Conservation (phyloP, 2,888 invertebrate species). For the Cantharis lateralis region DNA sequence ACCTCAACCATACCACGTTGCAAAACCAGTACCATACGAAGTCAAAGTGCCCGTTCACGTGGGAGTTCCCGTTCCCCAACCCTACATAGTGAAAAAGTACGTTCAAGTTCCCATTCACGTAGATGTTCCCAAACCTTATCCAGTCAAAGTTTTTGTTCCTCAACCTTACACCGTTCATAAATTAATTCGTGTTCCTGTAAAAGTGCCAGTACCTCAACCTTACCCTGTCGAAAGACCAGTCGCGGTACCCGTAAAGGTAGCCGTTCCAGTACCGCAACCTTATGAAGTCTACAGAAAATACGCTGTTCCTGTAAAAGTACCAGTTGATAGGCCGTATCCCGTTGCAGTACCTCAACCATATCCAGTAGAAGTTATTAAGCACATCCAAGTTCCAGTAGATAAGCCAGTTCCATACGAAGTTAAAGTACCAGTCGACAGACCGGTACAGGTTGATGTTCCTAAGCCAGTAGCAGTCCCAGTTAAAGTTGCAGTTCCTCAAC, state of each 20-base stretch:
- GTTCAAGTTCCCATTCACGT: neutral
- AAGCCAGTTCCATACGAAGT: slow-evolving; percentile 70
- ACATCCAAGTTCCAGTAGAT: slow-evolving; percentile 71
- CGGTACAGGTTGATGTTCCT: slow-evolving; percentile 65
- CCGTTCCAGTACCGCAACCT: slow-evolving; percentile 76
- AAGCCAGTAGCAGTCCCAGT: slow-evolving; percentile 68
- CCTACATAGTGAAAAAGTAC: slow-evolving; percentile 62
- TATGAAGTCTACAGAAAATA: slow-evolving; percentile 73
- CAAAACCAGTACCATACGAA: slow-evolving; percentile 74
- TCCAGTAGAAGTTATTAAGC: slow-evolving; percentile 70
- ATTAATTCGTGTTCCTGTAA: slow-evolving; percentile 76
- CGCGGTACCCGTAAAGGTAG: slow-evolving; percentile 75
- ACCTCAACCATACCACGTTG: slow-evolving; percentile 80
- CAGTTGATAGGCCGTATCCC: slow-evolving; percentile 71
- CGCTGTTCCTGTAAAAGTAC: slow-evolving; percentile 72
- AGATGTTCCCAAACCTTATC: slow-evolving; percentile 37
- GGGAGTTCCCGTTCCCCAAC: slow-evolving; percentile 59
- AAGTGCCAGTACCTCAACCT: slow-evolving; percentile 77
- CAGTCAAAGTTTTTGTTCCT: slow-evolving; percentile 66
- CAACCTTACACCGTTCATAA: slow-evolving; percentile 74
- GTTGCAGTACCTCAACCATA: slow-evolving; percentile 70
- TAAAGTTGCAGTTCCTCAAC: slow-evolving; percentile 69
- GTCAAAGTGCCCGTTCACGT: slow-evolving; percentile 70
- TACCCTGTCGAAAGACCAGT: slow-evolving; percentile 76
- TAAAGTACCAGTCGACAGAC: slow-evolving; percentile 62